phyloP scores from a whole-genome alignment of 2,113 vertebrate genomes.

The Mustela lutreola region DNA sequence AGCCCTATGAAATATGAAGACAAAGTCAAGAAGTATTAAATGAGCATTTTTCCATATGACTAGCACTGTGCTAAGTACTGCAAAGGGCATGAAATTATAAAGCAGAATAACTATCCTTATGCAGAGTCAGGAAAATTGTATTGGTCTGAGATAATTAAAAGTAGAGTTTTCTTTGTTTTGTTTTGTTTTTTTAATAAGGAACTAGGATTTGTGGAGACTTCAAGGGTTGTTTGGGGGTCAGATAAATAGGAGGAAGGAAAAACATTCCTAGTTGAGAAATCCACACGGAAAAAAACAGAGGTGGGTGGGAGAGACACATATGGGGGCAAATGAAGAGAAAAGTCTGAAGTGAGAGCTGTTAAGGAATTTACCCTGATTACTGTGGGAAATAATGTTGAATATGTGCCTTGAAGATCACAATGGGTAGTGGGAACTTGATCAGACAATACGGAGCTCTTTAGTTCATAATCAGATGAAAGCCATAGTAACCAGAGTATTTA shows the following conservation, averaged over 20 bases:
- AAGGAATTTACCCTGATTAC: neutral
- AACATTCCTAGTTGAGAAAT: neutral
- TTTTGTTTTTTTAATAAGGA: neutral
- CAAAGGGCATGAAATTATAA: slow-evolving; percentile 36
- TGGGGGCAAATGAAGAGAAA: neutral
- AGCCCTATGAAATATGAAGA: neutral
- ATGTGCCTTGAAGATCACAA: neutral
- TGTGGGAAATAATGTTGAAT: neutral
- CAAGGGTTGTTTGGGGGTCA: neutral
- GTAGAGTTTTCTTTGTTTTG: neutral
- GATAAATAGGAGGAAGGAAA: neutral
- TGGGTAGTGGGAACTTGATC: neutral
- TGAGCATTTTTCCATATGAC: neutral
- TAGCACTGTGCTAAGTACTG: neutral
- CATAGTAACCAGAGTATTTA: neutral
- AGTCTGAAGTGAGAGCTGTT: neutral
- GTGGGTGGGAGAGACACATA: neutral
- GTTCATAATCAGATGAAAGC: neutral
- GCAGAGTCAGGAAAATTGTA: neutral
- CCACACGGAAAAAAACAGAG: neutral
- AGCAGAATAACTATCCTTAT: neutral
- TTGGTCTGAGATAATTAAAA: neutral
- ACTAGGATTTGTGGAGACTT: neutral
- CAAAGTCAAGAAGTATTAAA: neutral
- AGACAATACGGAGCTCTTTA: neutral